Evolutionary conservation across 2,113 vertebrate genomes (phyloP), one percentile per base, ranked within the genome.

Genomic region (Carassius auratus): DNA sequence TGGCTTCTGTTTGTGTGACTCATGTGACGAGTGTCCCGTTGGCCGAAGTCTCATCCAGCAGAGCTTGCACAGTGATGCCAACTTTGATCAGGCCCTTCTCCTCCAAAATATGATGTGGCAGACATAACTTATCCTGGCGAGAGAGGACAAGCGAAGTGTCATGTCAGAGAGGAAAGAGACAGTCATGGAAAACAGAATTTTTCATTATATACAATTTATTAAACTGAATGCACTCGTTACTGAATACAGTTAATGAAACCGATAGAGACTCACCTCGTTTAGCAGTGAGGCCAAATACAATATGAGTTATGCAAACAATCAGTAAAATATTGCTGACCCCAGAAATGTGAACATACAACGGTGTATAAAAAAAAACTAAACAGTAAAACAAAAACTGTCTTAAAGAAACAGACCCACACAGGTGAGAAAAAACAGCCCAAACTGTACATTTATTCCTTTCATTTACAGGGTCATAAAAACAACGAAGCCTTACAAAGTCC

Each of bases 71-170:
- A 0, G 96, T 97, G 77, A 94, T 74, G 91, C 96, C 94, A 87
- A 99, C 95, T 95, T 98, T 99, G 88, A 98, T 93, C 92, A 98
- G 93, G 82, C 97, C 97, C 87, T 97, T 98, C 92, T 97, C 97
- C 95, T 99, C 98, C 90, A 99, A 94, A 92, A 99, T 97, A 93
- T 99, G 97, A 92, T 99, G 98, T 81, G 97, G 98, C 38, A 99
- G 96, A 93, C 98, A 99, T 85, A 99, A 93, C 91, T 97, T 97
- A 91, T 97, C 97, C 98, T 99, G 93, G 36, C 84, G 64, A 66
- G 74, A 84, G 55, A 38, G 36, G 10, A 30, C 45, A 42, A n/a
- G 38, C 45, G 0, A 48, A 57, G 61, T 23, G 59, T 23, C 50
- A 33, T 17, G 30, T 36, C 66, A 69, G 66, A 68, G 14, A 69